Evolutionary conservation across 2,797 vertebrate species (phyloP), one percentile per base, ranked within the genome.

Genomic region (Eulemur rubriventer): DNA sequence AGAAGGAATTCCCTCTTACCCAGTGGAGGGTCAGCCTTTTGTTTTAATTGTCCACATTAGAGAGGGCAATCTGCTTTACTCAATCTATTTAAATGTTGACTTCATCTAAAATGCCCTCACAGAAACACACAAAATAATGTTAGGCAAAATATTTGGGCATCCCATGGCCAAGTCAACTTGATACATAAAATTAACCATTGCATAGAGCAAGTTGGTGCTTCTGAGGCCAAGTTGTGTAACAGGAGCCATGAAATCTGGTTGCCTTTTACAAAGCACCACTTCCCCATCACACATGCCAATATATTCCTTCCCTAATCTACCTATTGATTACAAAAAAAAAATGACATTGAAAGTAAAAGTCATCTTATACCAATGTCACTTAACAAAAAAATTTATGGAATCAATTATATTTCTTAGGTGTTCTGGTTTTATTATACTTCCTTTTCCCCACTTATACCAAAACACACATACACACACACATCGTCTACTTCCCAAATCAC

Each of bases 401-500:
- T 78, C 16, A 76, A 82, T 73, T 41, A 20, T 24, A 63, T 12
- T 75, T 81, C 48, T 90, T 86, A 57, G 0, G 61, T 73, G 84
- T 84, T 33, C 13, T 4, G 1, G n/a, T 55, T 86, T 82, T 30
- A 52, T 72, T 72, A 33, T 85, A 76, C 92, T 78, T 90, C 14
- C 22, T 96, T 14, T 91, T 75, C 3, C n/a, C 33, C 20, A 50
- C 57, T 59, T 35, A 4, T 14, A 28, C 26, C 26, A 59, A 59
- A 10, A 26, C 8, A 50, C 14, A 38, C 2, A 55, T 20, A 89
- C 52, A 79, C 7, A 69, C 2, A 35, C 16, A 67, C 4, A 83
- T 35, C 43, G 17, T 81, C 26, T 52, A 70, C n/a, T 91, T 95
- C 24, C 13, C 95, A 92, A 95, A 61, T 41, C 63, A 82, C 26